phyloP scores from a whole-genome alignment of 92 coral and sea anemone genomes.

The Parazoanthus darwini region DNA sequence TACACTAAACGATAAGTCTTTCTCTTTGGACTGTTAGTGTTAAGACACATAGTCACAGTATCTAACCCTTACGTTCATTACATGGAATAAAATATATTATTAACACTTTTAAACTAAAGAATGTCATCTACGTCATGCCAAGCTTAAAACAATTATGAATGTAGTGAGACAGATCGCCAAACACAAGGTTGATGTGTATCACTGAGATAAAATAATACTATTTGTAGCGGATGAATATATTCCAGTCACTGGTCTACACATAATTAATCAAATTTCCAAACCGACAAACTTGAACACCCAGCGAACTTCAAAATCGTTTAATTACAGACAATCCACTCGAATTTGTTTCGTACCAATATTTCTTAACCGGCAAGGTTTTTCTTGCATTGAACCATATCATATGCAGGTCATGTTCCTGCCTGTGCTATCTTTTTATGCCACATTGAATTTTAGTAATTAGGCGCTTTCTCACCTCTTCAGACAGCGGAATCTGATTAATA shows the following conservation, averaged over 20 bases:
- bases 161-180: neutral
- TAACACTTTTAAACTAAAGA: neutral
- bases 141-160: neutral
- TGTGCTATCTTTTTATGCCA: neutral
- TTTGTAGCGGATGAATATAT: neutral
- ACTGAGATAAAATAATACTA: neutral
- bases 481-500: too few relatives aligned
- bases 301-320: neutral
- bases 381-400: neutral
- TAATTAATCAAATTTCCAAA: neutral
- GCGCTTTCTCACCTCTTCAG: too few relatives aligned
- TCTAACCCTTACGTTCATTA: neutral
- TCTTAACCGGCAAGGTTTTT: neutral
- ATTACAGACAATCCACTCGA: neutral
- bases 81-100: neutral
- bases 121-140: neutral
- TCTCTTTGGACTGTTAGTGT: neutral
- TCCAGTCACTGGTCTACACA: neutral
- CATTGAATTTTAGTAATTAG: too few relatives aligned
- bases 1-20: neutral
- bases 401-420: neutral
- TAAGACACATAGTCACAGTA: neutral
- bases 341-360: neutral
- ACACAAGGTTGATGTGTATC: neutral
- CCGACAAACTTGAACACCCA: constrained; percentile 14